Evolutionary conservation across 2,113 vertebrate species (phyloP).

Genomic region (Scomber scombrus): DNA sequence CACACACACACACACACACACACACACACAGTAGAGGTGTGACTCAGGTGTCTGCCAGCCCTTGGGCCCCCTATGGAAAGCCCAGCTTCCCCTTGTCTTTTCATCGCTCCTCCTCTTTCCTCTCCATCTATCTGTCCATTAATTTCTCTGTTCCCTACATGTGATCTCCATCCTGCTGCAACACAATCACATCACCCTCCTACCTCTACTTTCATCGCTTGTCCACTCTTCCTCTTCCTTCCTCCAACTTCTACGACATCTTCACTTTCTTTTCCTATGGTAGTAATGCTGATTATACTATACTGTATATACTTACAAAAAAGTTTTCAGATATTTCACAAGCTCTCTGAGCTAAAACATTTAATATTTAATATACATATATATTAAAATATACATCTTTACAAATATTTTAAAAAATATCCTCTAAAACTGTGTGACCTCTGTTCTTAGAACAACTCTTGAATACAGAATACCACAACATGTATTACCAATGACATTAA

Average conservation of each 20-base stretch:
- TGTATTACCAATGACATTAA: not conserved
- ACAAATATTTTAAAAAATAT: no score
- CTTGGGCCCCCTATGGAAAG: slow-evolving; percentile 66
- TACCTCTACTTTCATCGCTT: slow-evolving; percentile 4
- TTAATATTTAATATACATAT: no score
- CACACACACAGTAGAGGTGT: slow-evolving; percentile 61
- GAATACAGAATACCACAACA: not conserved
- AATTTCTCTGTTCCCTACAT: slow-evolving; percentile 36
- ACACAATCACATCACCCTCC: slow-evolving; percentile 54
- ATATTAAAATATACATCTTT: no score
- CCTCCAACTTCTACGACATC: not conserved
- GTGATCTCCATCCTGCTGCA: slow-evolving; percentile 57
- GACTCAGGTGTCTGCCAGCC: slow-evolving; percentile 75
- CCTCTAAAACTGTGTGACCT: not conserved
- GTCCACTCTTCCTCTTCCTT: not conserved
- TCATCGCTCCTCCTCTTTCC: slow-evolving; percentile 54
- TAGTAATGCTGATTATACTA: no score
- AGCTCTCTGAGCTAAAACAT: not conserved
- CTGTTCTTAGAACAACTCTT: not conserved
- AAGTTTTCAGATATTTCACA: not conserved
- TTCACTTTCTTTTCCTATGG: not conserved
- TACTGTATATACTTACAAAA: not conserved
- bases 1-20: slow-evolving; percentile 49
- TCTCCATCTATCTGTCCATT: slow-evolving; percentile 51
- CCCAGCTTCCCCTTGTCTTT: slow-evolving; percentile 65